Evolutionary conservation across 2,113 vertebrate species (phyloP), one percentile per base, ranked within the genome.

Genomic region (Callionymus lyra): DNA sequence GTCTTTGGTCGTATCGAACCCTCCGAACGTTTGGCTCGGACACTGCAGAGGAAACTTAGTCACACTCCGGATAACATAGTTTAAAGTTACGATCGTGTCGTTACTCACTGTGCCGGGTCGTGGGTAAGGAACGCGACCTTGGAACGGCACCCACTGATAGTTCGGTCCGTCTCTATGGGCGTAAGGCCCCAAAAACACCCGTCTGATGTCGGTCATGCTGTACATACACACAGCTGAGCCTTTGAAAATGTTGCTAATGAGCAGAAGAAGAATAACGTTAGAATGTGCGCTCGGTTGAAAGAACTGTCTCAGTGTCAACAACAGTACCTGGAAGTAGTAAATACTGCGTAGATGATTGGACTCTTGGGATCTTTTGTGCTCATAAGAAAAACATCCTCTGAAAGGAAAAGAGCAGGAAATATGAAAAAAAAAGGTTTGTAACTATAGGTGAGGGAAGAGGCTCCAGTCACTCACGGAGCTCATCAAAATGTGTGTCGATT

Each of bases 401-500:
- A 68, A 83, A 80, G 32, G 10, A 10, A 57, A 54, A 48, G 10
- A 44, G 6, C 59, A 40, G 14, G 15, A 6, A 34, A 15, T 2
- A 10, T 21, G 18, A 50, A 31, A 47, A 9, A 50, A 6, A 32
- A 0, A 38, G 10, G 6, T 10, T 10, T 13, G 40, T 50, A 2
- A 2, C 37, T 39, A 39, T 6, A 40, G 39, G 16, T 36, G 0
- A 5, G 17, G 2, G 1, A 1, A n/a, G 11, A 32, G 10, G 36
- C 10, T 11, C n/a, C 3, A 13, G 18, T 47, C n/a, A 91, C 94
- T 91, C 71, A 99, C 95, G 94, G 12, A 99, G 73, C 54, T 99
- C 95, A 72, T 99, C 95, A 40, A 99, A 99, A 70, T 97, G 93
- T 18, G 95, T 99, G 69, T 99, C 95, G 3, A 99, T 99, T 59